phyloP scores from a whole-genome alignment of 1,140 invertebrate genomes.

The Caenorhabditis brenneri region DNA sequence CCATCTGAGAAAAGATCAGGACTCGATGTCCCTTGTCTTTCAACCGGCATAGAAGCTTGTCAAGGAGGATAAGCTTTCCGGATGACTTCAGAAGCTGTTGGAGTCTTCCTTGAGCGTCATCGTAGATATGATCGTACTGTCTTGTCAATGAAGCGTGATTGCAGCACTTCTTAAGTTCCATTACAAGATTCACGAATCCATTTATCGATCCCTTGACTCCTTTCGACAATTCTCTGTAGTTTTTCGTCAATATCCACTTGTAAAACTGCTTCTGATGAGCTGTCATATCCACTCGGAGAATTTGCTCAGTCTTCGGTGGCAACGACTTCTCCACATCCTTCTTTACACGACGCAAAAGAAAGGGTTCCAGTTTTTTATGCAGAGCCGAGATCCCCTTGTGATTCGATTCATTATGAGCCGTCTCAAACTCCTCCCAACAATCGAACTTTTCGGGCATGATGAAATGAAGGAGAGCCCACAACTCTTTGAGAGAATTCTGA shows the following conservation, averaged over 20 bases:
- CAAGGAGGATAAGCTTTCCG: constrained; percentile 88
- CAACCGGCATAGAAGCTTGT: constrained; percentile 87
- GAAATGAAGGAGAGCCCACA: constrained; percentile 98
- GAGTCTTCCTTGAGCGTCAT: constrained; percentile 76
- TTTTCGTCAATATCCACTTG: constrained; percentile 96
- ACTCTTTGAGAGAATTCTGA: constrained; percentile 95
- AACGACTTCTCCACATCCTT: constrained; percentile 99
- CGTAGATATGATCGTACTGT: constrained; percentile 76
- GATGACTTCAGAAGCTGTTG: constrained; percentile 83
- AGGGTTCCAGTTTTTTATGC: constrained; percentile 94
- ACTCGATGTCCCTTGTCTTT: constrained; percentile 92
- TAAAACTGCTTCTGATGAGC: constrained; percentile 97
- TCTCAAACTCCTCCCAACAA: constrained; percentile 90
- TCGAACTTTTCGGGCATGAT: constrained; percentile 95
- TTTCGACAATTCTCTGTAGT: constrained; percentile 92
- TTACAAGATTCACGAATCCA: constrained; percentile 95
- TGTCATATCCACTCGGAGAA: constrained; percentile 96
- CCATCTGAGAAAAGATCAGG: constrained; percentile 97
- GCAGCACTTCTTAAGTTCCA: constrained; percentile 98
- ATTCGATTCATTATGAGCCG: constrained; percentile 83
- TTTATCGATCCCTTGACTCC: constrained; percentile 87
- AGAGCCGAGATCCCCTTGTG: constrained; percentile 84
- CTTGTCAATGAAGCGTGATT: constrained; percentile 89
- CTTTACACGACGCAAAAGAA: constrained; percentile 89
- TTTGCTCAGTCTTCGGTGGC: constrained; percentile 97